Percentiles rank a stretch among this genome's conserved stretches.
Conservation (phyloP, 2,888 invertebrate species). For the Iselma pallidipennis region DNA sequence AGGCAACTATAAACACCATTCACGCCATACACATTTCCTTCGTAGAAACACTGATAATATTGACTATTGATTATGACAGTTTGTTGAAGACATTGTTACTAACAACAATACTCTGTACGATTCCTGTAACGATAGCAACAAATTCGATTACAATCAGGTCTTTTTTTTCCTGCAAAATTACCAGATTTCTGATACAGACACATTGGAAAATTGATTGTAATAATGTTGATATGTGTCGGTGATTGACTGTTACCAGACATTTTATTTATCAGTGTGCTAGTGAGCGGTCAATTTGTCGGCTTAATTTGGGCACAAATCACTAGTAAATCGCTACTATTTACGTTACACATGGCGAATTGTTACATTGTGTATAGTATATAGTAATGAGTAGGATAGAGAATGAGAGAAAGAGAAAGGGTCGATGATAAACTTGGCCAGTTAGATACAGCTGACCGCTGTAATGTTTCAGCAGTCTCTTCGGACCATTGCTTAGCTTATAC, state of each 20-base stretch:
- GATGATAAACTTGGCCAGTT: slow-evolving; percentile 50
- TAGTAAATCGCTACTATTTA: slow-evolving; percentile 47
- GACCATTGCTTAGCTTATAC: background rate
- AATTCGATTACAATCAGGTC: no score
- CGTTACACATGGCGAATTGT: slow-evolving; percentile 21
- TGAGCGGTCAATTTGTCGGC: slow-evolving; percentile 42
- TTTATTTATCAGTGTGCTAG: slow-evolving; percentile 26
- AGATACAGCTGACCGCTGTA: slow-evolving; percentile 49
- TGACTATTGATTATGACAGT: background rate
- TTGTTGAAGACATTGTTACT: slow-evolving; percentile 10
- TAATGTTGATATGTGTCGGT: background rate
- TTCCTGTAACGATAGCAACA: no score
- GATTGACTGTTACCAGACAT: slow-evolving; percentile 13
- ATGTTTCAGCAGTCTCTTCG: slow-evolving; percentile 44
- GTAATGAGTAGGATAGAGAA: slow-evolving; percentile 14
- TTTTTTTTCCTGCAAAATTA: no score
- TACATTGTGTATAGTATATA: background rate
- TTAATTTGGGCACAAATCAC: slow-evolving; percentile 50
- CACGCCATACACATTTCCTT: slow-evolving; percentile 20
- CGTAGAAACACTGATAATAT: slow-evolving; percentile 18
- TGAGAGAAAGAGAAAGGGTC: slow-evolving; percentile 18
- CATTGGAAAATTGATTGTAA: background rate
- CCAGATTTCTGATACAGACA: no score
- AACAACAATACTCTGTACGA: no score
- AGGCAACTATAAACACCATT: slow-evolving; percentile 20